Evolutionary conservation across 1,140 invertebrate genomes (phyloP), one percentile per base, ranked within the genome.

Genomic region (Cydia strobilella): DNA sequence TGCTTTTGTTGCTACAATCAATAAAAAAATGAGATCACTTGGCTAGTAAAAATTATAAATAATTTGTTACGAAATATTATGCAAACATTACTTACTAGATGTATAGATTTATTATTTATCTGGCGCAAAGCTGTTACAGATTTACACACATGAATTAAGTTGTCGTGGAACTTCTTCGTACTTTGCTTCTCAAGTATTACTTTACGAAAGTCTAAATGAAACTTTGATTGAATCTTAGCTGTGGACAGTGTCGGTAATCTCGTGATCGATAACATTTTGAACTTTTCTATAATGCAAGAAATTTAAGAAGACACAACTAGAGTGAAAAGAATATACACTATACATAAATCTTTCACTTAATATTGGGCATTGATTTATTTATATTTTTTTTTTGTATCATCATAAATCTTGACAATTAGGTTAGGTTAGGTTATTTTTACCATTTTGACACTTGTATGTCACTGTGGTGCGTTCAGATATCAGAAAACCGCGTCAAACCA

Each of bases 251-350:
- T 81, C 20, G 89, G 84, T 27, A 90, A 75, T 72, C 84, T 84
- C 76, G 88, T 92, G 72, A 90, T 84, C 51, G 89, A 88, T 73
- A 92, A 82, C 90, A 92, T 92, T 77, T 76, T 84, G 62, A 72
- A 13, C 2, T 71, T 18, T n/a, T 65, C 2, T 13, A 65, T 15
- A 31, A 69, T 15, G 42, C 42, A 45, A 45, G 12, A 13, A 12
- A 45, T 45, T 45, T 13, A 45, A 13, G 42, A 45, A 45, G 42
- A 42, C 27, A 69, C n/a, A 10, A 59, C 54, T 20, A 23, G 54
- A 59, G 20, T 18, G 7, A 59, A 23, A 3, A 54, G 31, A 13
- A 15, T 0, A 15, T 48, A 12, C 54, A 59, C 6, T 59, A 59
- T 18, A 59, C 15, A 23, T 10, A 23, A 59, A 59, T 23, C 18